Conservation (phyloP, 1,140 invertebrate genomes). For the Schlechtendalia chinensis region DNA sequence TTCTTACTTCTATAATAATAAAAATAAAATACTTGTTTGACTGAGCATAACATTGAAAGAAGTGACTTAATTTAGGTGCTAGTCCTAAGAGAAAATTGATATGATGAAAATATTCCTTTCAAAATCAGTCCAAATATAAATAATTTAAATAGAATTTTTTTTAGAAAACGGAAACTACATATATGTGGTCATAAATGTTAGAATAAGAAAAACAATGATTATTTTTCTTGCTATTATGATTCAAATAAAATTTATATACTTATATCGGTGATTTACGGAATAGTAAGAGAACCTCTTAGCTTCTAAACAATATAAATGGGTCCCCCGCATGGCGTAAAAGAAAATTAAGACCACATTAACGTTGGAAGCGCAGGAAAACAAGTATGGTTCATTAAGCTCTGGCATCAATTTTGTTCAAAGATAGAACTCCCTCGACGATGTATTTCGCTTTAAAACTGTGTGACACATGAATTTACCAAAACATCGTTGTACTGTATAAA, state of each 20-base stretch:
- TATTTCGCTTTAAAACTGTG: constrained; percentile 26
- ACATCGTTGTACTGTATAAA: constrained; percentile 7
- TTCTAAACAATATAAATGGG: constrained; percentile 46
- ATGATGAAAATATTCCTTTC: background rate
- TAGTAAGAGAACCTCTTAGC: constrained; percentile 30
- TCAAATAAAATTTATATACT: constrained; percentile 1
- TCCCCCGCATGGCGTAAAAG: constrained; percentile 43
- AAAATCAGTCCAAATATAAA: background rate
- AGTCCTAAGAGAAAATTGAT: background rate
- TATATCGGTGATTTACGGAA: background rate
- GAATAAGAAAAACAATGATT: background rate
- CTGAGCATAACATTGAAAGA: background rate
- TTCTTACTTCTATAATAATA: too few species aligned
- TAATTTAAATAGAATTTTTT: background rate
- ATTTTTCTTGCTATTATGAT: background rate
- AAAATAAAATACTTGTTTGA: too few species aligned
- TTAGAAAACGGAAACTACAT: background rate
- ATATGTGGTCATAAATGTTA: too few species aligned
- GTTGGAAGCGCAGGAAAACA: constrained; percentile 37
- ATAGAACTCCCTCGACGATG: constrained; percentile 39
- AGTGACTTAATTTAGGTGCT: background rate
- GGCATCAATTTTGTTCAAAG: constrained; percentile 48
- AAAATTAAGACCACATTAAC: constrained; percentile 49
- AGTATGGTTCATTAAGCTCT: constrained; percentile 47
- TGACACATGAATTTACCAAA: constrained; percentile 34